These are phyloP conservation scores for Acanthisitta chloris DNA, from an alignment of 2,113 vertebrate species.

Conservation along the genomic window DNA sequence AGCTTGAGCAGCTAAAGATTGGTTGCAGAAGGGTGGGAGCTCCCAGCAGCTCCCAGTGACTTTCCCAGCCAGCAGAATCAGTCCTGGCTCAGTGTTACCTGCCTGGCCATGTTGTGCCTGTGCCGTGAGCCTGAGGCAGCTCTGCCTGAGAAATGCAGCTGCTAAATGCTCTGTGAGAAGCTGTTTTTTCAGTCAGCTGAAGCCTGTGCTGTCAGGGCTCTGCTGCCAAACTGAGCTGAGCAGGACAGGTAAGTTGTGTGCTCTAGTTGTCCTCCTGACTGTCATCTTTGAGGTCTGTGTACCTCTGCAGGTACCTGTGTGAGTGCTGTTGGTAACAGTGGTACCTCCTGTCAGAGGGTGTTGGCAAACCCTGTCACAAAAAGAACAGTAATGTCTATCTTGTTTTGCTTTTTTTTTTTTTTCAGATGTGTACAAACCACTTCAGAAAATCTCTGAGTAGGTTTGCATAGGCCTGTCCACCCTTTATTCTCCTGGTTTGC, in stretches of 20 bases:
- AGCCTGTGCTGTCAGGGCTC: neutral
- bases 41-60: neutral
- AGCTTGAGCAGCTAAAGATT: neutral
- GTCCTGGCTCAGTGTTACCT: neutral
- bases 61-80: neutral
- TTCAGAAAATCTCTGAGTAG: conserved; percentile 42
- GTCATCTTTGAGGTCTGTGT: fast-evolving
- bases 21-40: neutral
- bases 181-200: neutral
- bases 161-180: neutral
- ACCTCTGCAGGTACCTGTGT: neutral
- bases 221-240: neutral
- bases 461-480: neutral
- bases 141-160: neutral
- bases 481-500: neutral
- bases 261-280: neutral
- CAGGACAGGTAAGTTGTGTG: neutral
- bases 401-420: conserved; percentile 42
- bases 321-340: neutral
- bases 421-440: conserved; percentile 6
- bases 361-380: neutral
- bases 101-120: neutral
- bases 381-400: conserved; percentile 17
- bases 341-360: neutral
- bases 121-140: neutral